phyloP scores from a whole-genome alignment of 2,113 vertebrate genomes.

The Australoheros scitulus region DNA sequence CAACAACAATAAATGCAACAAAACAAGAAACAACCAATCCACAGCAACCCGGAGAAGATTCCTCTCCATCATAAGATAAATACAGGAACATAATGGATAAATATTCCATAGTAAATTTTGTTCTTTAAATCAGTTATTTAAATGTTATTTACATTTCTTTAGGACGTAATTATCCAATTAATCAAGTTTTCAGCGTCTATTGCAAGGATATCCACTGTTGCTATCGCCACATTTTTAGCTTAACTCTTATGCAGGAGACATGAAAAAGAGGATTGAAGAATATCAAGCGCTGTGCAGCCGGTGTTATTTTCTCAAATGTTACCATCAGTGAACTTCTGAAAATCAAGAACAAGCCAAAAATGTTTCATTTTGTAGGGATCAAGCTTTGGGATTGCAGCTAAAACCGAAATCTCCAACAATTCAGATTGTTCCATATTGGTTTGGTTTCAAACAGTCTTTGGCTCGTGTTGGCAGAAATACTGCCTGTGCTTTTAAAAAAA shows the following conservation, averaged over 20 bases:
- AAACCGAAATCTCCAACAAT: not conserved
- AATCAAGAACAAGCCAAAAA: not conserved
- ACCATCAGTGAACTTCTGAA: constrained; percentile 9
- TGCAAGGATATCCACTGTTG: not conserved
- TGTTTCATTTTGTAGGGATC: constrained; percentile 8
- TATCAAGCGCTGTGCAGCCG: not conserved
- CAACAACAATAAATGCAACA: not conserved
- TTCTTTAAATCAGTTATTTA: not conserved
- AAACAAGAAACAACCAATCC: not conserved
- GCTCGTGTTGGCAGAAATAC: not conserved
- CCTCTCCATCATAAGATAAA: constrained; percentile 8
- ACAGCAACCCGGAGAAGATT: constrained; percentile 1
- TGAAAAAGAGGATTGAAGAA: not conserved
- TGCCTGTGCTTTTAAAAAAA: not conserved
- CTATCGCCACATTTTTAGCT: not conserved
- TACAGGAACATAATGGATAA: not conserved
- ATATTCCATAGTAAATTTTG: not conserved
- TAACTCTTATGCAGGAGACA: not conserved
- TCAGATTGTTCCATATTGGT: not conserved
- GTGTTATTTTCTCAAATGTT: constrained; percentile 2
- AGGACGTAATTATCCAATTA: constrained; percentile 4
- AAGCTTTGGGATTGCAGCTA: not conserved
- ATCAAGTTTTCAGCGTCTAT: not conserved
- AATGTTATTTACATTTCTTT: not conserved
- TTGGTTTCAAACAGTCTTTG: not conserved